These are phyloP conservation scores for Sabellastarte sp. DNA, from an alignment of 2,888 invertebrate species.

Conservation along the genomic window DNA sequence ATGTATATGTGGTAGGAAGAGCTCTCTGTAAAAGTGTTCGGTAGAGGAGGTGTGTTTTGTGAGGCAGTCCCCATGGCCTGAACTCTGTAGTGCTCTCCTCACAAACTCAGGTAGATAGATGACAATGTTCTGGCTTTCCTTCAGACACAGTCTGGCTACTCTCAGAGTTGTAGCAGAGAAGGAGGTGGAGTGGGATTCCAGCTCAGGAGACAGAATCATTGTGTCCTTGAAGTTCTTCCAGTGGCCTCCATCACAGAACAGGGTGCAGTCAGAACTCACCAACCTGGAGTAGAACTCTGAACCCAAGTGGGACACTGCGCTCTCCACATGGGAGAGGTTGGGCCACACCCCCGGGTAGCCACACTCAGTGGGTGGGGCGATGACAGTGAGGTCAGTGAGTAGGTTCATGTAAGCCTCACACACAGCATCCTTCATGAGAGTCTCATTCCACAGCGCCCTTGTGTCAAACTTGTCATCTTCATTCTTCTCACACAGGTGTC, in stretches of 20 bases:
- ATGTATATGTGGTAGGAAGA: conserved; percentile 34
- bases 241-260: conserved; percentile 20
- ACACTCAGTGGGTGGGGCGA: conserved; percentile 13
- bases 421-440: conserved; percentile 32
- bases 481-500: conserved; percentile 34
- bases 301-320: conserved; percentile 13
- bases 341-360: conserved; percentile 28
- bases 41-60: conserved; percentile 21
- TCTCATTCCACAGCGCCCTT: conserved; percentile 38
- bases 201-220: conserved; percentile 29
- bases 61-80: conserved; percentile 14
- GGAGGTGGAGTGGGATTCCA: conserved; percentile 2
- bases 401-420: conserved; percentile 29
- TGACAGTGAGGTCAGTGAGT: conserved; percentile 26
- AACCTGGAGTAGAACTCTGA: conserved; percentile 20
- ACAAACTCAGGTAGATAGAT: conserved; percentile 18
- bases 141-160: not conserved
- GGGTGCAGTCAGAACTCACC: conserved; percentile 3
- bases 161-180: not conserved
- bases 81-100: conserved; percentile 13
- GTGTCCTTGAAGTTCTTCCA: conserved; percentile 27
- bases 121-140: conserved; percentile 3
- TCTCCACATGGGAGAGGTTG: conserved; percentile 9
- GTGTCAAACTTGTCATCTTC: conserved; percentile 42
- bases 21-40: conserved; percentile 28